phyloP scores from a whole-genome alignment of 1,140 invertebrate genomes.

The Cepaea nemoralis region DNA sequence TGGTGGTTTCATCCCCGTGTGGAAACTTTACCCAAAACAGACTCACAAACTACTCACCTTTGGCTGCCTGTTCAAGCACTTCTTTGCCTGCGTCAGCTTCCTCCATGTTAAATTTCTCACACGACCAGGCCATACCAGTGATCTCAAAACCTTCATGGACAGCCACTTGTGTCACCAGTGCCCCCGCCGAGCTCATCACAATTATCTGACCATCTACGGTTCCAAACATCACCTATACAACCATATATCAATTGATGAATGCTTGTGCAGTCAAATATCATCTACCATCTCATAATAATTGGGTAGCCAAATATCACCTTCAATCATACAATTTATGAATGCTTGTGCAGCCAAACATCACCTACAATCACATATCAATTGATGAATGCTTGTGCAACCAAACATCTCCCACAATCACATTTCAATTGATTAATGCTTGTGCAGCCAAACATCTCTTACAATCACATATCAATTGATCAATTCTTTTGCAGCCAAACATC shows the following conservation, averaged over 20 bases:
- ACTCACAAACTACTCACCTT: conserved; percentile 24
- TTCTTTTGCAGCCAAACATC: no score
- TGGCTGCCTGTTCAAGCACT: neutral
- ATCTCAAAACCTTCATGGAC: conserved; percentile 83
- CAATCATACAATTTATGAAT: no score
- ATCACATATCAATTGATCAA: no score
- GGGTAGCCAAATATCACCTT: no score
- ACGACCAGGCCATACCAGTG: conserved; percentile 94
- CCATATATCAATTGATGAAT: neutral
- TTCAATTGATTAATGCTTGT: no score
- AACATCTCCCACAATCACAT: no score
- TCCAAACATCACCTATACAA: conserved; percentile 88
- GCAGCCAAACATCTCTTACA: no score
- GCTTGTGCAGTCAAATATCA: no score
- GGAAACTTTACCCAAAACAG: no score
- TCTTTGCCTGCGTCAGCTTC: conserved; percentile 82
- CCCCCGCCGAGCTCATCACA: conserved; percentile 95
- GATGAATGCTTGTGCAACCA: neutral
- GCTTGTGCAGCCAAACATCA: conserved; percentile 98
- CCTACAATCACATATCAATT: conserved; percentile 73
- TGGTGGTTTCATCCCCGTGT: no score
- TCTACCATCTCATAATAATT: no score
- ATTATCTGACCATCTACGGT: conserved; percentile 94
- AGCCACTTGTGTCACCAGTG: conserved; percentile 92
- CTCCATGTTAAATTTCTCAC: conserved; percentile 98